A percentile compares a stretch with the other conserved stretches of the same genome.
These are phyloP conservation scores for Gobio occitaniae DNA, from an alignment of 2,797 vertebrate species.

Conservation along the genomic window DNA sequence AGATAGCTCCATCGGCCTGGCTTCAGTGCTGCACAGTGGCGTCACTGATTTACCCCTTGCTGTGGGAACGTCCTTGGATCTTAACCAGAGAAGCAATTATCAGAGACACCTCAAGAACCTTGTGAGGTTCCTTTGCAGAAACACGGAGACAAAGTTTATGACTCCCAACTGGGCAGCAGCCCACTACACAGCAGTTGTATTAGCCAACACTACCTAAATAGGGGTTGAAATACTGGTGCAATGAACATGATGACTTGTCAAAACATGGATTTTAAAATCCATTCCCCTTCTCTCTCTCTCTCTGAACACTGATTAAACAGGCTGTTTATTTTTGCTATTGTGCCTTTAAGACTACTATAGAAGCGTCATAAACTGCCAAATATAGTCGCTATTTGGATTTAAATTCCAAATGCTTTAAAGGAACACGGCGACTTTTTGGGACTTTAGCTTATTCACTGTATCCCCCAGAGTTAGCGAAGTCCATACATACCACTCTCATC, in stretches of 20 bases:
- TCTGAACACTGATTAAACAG: not conserved
- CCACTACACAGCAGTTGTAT: not conserved
- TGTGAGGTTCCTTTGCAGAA: not conserved
- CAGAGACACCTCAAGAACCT: conserved; percentile 8
- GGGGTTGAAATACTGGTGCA: not conserved
- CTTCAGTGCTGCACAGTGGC: conserved; percentile 21
- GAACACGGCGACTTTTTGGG: too few species aligned
- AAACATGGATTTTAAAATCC: not conserved
- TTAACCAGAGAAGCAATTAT: conserved; percentile 39
- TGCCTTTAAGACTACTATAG: not conserved
- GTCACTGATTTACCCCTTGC: conserved; percentile 29
- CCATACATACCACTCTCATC: too few species aligned
- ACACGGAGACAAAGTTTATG: not conserved
- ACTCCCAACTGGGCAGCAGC: not conserved
- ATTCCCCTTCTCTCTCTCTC: not conserved
- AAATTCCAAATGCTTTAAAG: not conserved
- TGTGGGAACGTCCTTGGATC: conserved; percentile 50
- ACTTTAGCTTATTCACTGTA: too few species aligned
- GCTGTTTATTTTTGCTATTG: not conserved
- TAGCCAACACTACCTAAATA: not conserved
- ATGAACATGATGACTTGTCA: not conserved
- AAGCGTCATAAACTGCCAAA: not conserved
- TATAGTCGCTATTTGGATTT: not conserved
- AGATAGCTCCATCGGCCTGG: not conserved
- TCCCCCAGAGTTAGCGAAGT: too few species aligned